phyloP scores from a whole-genome alignment of 1,140 invertebrate species.

The Heliothis subflexa region DNA sequence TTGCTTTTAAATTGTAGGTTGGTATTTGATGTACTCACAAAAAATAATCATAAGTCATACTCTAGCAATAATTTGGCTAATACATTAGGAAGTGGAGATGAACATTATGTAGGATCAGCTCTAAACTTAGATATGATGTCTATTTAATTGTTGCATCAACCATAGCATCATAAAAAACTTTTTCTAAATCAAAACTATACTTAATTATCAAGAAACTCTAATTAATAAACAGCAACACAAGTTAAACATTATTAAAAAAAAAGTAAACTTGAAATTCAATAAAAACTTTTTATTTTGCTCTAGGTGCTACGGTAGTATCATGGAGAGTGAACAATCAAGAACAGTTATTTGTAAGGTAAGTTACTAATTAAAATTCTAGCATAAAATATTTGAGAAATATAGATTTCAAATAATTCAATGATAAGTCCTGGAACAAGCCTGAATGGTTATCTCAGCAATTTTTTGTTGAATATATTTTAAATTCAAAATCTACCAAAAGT shows the following conservation, averaged over 20 bases:
- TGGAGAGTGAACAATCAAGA: constrained; percentile 98
- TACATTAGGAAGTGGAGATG: constrained; percentile 64
- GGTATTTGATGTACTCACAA: constrained; percentile 85
- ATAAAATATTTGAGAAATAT: not conserved
- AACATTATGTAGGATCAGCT: constrained; percentile 13
- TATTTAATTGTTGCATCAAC: constrained; percentile 22
- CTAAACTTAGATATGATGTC: constrained; percentile 6
- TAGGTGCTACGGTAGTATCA: constrained; percentile 97
- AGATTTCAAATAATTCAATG: too few species aligned
- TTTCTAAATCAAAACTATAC: not conserved
- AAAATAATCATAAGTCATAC: constrained; percentile 80
- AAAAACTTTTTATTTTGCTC: constrained; percentile 68
- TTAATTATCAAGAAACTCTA: too few species aligned
- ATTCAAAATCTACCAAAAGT: too few species aligned
- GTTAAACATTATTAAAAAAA: too few species aligned
- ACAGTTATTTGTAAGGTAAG: constrained; percentile 97
- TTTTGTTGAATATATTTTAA: too few species aligned
- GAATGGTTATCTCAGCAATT: too few species aligned
- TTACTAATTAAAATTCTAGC: constrained; percentile 42
- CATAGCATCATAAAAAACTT: constrained; percentile 6
- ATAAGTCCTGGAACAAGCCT: too few species aligned
- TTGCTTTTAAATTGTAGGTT: constrained; percentile 85
- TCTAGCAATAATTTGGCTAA: constrained; percentile 67
- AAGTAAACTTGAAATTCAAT: constrained; percentile 9
- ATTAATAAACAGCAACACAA: too few species aligned